Conservation (phyloP, 2,888 invertebrate genomes). For the Chelonus formosanus region DNA sequence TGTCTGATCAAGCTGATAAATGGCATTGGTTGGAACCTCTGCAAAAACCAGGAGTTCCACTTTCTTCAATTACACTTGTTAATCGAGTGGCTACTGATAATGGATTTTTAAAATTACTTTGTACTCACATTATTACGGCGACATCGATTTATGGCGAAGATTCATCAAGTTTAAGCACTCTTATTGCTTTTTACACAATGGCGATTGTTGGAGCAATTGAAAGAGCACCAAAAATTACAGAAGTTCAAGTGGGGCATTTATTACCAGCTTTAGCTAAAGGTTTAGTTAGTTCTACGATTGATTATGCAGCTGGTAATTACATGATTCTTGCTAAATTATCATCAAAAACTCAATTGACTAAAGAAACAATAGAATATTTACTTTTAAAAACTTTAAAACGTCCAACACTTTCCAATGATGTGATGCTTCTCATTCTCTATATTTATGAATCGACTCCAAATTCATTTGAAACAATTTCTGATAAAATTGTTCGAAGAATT, state of each 20-base stretch:
- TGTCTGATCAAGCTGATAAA: conserved; percentile 70
- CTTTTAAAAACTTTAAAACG: conserved; percentile 70
- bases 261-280: conserved; percentile 78
- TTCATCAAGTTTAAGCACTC: conserved; percentile 72
- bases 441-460: conserved; percentile 74
- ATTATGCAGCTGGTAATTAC: conserved; percentile 79
- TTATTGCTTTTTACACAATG: conserved; percentile 84
- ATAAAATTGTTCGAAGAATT: conserved; percentile 68
- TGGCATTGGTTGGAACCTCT: conserved; percentile 82
- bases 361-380: conserved; percentile 70
- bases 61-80: conserved; percentile 77
- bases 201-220: conserved; percentile 78
- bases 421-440: conserved; percentile 73
- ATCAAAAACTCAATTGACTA: conserved; percentile 71
- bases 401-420: conserved; percentile 71
- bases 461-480: conserved; percentile 67
- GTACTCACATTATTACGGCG: conserved; percentile 68
- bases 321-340: conserved; percentile 78
- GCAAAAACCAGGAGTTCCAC: conserved; percentile 78
- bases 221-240: conserved; percentile 67
- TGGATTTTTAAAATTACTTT: conserved; percentile 73
- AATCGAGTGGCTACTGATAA: conserved; percentile 76
- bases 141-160: conserved; percentile 71
- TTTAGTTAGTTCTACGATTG: conserved; percentile 72
- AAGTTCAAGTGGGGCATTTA: conserved; percentile 74